Evolutionary conservation across 2,113 vertebrate species (phyloP).

Genomic region (Erinaceus europaeus): DNA sequence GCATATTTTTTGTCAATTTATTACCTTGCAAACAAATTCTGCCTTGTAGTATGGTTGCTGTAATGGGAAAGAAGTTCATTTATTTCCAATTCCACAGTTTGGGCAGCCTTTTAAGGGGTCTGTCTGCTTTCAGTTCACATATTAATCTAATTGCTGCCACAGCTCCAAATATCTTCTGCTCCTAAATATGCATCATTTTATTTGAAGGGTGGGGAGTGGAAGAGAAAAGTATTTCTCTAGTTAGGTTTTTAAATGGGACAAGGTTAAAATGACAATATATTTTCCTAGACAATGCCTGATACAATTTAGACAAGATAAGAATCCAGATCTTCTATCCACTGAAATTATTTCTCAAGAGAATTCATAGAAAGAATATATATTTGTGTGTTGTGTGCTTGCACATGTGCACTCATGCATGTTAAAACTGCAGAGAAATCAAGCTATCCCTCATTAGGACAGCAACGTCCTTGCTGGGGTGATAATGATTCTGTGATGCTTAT

Average conservation of each 20-base stretch:
- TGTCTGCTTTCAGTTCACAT: slow-evolving; percentile 46
- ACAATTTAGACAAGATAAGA: slow-evolving; percentile 18
- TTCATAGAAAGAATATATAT: not conserved
- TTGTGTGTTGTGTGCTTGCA: not conserved
- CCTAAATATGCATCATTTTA: not conserved
- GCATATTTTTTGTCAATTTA: slow-evolving; percentile 28
- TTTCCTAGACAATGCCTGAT: slow-evolving; percentile 16
- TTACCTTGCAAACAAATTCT: slow-evolving; percentile 45
- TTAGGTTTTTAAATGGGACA: slow-evolving; percentile 35
- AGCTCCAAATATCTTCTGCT: slow-evolving; percentile 44
- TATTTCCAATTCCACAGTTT: slow-evolving; percentile 45
- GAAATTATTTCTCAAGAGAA: not conserved
- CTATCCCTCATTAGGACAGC: not conserved
- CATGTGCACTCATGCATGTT: accelerated
- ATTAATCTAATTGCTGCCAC: slow-evolving; percentile 40
- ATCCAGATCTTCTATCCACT: slow-evolving; percentile 19
- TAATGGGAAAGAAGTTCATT: slow-evolving; percentile 51
- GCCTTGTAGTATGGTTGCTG: slow-evolving; percentile 35
- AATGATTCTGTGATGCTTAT: not conserved
- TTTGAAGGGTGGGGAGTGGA: not conserved
- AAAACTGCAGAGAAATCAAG: not conserved
- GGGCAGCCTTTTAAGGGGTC: slow-evolving; percentile 52
- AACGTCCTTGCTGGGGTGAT: not conserved
- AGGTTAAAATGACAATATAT: not conserved
- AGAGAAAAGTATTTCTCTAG: not conserved